Conservation (phyloP, 2,888 invertebrate species). For the Galeruca laticollis region DNA sequence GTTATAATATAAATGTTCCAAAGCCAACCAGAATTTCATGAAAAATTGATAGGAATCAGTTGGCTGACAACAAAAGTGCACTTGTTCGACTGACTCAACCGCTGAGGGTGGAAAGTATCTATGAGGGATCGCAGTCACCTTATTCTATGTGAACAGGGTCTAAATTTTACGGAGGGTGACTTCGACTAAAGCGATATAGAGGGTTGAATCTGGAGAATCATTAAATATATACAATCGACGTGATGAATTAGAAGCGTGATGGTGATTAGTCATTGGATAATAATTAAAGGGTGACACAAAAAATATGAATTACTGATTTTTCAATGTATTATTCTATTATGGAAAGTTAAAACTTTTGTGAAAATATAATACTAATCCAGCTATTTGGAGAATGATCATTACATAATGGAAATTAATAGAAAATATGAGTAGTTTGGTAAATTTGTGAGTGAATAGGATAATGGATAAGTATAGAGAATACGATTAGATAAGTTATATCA, state of each 20-base stretch:
- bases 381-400: too few relatives aligned
- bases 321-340: too few relatives aligned
- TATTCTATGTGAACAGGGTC: slow-evolving; percentile 21
- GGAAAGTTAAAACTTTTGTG: too few relatives aligned
- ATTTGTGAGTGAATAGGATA: too few relatives aligned
- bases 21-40: not conserved
- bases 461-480: too few relatives aligned
- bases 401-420: too few relatives aligned
- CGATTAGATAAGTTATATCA: too few relatives aligned
- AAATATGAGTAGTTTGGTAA: too few relatives aligned
- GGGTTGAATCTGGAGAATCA: slow-evolving; percentile 24
- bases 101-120: slow-evolving; percentile 21
- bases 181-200: slow-evolving; percentile 13
- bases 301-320: too few relatives aligned
- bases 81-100: slow-evolving; percentile 23
- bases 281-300: too few relatives aligned
- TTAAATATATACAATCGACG: slow-evolving; percentile 16
- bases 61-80: slow-evolving; percentile 14
- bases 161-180: slow-evolving; percentile 29
- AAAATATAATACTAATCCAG: too few relatives aligned
- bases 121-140: slow-evolving; percentile 29
- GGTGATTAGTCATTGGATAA: slow-evolving; percentile 9
- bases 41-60: slow-evolving; percentile 12
- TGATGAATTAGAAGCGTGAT: slow-evolving; percentile 11
- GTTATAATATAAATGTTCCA: not conserved